Percentiles rank a stretch among this genome's conserved stretches.
Evolutionary conservation across 2,888 invertebrate genomes (phyloP).

Genomic region (Sinotaia quadrata): DNA sequence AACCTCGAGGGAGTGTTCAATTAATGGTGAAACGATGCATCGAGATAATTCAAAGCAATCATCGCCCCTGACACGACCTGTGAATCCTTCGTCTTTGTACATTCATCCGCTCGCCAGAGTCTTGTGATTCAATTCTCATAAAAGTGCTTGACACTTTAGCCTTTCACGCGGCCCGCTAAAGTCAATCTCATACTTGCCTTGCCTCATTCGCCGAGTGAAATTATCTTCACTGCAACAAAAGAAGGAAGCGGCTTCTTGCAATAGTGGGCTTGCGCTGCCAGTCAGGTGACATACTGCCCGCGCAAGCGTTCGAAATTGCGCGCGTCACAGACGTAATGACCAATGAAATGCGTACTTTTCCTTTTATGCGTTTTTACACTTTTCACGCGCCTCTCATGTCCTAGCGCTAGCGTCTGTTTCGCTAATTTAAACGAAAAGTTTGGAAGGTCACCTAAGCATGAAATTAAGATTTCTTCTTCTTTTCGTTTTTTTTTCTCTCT

Average conservation of each 20-base stretch:
- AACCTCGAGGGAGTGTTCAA: too few relatives aligned
- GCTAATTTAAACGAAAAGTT: background rate
- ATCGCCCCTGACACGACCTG: too few relatives aligned
- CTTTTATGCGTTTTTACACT: background rate
- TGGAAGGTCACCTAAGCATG: slow-evolving; percentile 16
- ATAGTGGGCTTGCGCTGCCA: background rate
- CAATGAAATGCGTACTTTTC: background rate
- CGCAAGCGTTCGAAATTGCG: background rate
- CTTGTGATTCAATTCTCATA: too few relatives aligned
- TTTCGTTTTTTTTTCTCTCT: too few relatives aligned
- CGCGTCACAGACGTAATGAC: background rate
- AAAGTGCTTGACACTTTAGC: too few relatives aligned
- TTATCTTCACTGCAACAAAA: background rate
- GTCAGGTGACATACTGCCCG: slow-evolving; percentile 3
- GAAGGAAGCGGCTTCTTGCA: background rate
- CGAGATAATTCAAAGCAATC: too few relatives aligned
- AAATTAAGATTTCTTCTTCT: slow-evolving; percentile 9
- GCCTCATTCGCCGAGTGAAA: background rate
- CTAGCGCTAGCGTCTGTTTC: background rate
- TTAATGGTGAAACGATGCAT: too few relatives aligned
- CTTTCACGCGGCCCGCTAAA: background rate
- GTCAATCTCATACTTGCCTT: background rate
- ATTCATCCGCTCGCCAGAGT: too few relatives aligned
- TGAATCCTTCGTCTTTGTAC: too few relatives aligned
- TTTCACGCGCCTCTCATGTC: background rate